phyloP scores from a whole-genome alignment of 2,113 vertebrate genomes.

The Rhegmatorhina hoffmannsi region DNA sequence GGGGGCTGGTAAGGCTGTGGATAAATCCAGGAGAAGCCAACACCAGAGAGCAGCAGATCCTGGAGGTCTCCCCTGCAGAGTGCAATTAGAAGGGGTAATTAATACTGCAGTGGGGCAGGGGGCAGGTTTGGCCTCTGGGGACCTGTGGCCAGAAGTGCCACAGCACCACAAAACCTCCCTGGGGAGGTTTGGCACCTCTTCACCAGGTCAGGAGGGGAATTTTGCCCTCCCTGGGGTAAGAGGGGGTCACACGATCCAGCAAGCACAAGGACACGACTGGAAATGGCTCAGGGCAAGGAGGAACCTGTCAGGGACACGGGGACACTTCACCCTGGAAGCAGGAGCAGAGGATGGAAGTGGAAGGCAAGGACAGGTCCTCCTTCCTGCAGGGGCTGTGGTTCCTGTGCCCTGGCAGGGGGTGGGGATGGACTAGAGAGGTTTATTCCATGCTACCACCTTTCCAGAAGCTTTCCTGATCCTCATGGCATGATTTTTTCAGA shows the following conservation, averaged over 20 bases:
- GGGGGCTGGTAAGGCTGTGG: constrained; percentile 33
- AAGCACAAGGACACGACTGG: accelerated
- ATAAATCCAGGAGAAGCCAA: not conserved
- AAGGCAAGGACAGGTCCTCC: not conserved
- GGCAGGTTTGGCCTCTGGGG: not conserved
- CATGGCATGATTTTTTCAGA: accelerated
- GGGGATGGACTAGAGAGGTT: not conserved
- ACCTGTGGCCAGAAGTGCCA: not conserved
- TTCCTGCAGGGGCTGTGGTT: accelerated
- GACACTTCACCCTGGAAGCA: not conserved
- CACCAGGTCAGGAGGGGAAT: not conserved
- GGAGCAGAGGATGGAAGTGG: not conserved
- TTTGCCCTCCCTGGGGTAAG: accelerated
- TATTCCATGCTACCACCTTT: not conserved
- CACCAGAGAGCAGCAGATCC: not conserved
- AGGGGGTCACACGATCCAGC: not conserved
- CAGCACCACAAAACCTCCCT: not conserved
- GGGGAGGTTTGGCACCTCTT: not conserved
- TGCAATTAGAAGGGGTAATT: constrained; percentile 31
- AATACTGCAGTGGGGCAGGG: not conserved
- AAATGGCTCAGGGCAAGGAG: accelerated
- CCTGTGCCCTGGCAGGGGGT: not conserved
- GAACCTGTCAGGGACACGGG: not conserved
- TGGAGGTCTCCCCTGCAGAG: not conserved
- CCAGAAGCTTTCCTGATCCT: not conserved